Percentiles rank a stretch among this genome's conserved stretches.
Conservation (phyloP, 2,888 invertebrate genomes). For the Drosophila melanosoma region DNA sequence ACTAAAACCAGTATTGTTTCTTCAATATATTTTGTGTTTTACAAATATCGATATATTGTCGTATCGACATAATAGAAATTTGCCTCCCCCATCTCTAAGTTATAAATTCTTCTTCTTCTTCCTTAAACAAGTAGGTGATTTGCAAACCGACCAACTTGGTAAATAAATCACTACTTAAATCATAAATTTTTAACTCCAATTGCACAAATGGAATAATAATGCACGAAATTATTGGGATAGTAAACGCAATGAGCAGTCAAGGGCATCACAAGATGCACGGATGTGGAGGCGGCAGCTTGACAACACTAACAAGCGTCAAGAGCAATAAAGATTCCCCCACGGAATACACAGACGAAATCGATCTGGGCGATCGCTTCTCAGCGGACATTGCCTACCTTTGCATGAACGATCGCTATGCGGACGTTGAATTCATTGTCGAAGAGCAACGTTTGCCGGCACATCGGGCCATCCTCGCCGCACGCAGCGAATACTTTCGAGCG, state of each 20-base stretch:
- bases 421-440: constrained; percentile 95
- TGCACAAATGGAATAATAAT: constrained; percentile 3
- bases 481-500: constrained; percentile 98
- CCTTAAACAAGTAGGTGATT: constrained; percentile 24
- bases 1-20: neutral
- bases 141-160: neutral
- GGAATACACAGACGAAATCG: constrained; percentile 87
- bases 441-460: constrained; percentile 86
- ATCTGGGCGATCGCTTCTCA: constrained; percentile 89
- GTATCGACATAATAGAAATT: neutral
- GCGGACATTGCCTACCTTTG: constrained; percentile 95
- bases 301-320: constrained; percentile 82
- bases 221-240: neutral
- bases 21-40: neutral
- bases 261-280: constrained; percentile 85
- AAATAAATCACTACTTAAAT: neutral
- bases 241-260: constrained; percentile 83
- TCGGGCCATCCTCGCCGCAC: constrained; percentile 94
- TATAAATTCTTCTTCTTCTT: constrained; percentile 30
- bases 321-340: constrained; percentile 28
- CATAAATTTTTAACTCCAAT: neutral
- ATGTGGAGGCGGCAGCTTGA: constrained; percentile 81
- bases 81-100: constrained; percentile 15
- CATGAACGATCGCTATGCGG: constrained; percentile 94
- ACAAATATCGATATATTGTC: neutral